A percentile compares a stretch with the other conserved stretches of the same genome.
Conservation (phyloP, 2,888 invertebrate species). For the Scaptomyza parva region DNA sequence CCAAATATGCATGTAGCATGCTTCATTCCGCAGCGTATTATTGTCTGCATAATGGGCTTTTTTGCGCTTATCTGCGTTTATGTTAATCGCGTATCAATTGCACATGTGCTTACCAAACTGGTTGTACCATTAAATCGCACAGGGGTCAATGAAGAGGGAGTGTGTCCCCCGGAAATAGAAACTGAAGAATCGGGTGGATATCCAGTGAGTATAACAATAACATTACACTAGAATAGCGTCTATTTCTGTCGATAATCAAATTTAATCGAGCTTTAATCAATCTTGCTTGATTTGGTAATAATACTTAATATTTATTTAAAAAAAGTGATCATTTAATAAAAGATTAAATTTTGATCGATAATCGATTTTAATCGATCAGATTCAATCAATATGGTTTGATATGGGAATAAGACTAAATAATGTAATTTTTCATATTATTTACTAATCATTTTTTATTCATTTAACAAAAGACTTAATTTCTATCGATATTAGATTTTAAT, state of each 20-base stretch:
- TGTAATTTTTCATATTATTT: too few species aligned
- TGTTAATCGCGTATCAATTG: conserved; percentile 89
- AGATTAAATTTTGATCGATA: too few species aligned
- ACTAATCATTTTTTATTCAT: too few species aligned
- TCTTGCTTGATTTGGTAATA: too few species aligned
- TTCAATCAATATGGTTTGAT: too few species aligned
- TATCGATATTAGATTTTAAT: too few species aligned
- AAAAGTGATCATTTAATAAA: too few species aligned
- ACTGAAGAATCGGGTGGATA: fast-evolving
- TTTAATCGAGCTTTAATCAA: too few species aligned
- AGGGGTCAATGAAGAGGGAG: fast-evolving
- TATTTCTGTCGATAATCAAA: not conserved
- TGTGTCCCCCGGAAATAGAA: conserved; percentile 7
- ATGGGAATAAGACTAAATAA: too few species aligned
- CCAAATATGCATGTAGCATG: conserved; percentile 84
- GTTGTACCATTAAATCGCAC: conserved; percentile 36
- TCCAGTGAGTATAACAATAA: not conserved
- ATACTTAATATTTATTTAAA: too few species aligned
- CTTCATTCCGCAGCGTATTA: conserved; percentile 88
- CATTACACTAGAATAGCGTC: not conserved
- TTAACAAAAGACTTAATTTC: too few species aligned
- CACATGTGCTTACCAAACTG: conserved; percentile 88
- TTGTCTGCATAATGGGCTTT: conserved; percentile 88
- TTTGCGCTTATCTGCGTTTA: conserved; percentile 88
- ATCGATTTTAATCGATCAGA: not conserved